These are phyloP conservation scores for Cecropterus lyciades DNA, from an alignment of 1,140 invertebrate genomes.

Conservation along the genomic window DNA sequence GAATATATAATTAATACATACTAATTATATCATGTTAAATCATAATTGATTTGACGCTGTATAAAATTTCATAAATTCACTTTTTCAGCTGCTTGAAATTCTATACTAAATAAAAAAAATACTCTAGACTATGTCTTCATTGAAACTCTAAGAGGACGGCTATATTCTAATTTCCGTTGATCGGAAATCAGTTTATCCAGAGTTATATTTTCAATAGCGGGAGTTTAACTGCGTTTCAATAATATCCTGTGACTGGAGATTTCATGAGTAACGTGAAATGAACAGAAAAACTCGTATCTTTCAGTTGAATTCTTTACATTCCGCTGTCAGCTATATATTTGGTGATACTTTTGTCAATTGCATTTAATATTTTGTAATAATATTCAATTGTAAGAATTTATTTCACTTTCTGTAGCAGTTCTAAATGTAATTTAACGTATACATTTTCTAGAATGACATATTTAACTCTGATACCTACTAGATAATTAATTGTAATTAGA, in stretches of 20 bases:
- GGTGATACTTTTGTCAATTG: neutral
- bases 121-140: constrained; percentile 30
- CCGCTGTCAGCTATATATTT: neutral
- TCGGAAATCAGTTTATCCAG: constrained; percentile 3
- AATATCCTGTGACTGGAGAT: too few relatives aligned
- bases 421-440: too few relatives aligned
- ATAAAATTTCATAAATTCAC: constrained; percentile 13
- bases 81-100: constrained; percentile 3
- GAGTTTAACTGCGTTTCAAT: too few relatives aligned
- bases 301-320: neutral
- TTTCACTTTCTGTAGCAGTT: too few relatives aligned
- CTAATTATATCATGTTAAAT: neutral
- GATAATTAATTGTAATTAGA: too few relatives aligned
- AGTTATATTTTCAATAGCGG: neutral
- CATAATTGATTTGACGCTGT: constrained; percentile 2
- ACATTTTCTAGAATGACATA: too few relatives aligned
- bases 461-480: too few relatives aligned
- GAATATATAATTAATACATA: too few relatives aligned
- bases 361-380: neutral
- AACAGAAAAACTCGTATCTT: neutral
- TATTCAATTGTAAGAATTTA: neutral
- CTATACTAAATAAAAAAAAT: constrained; percentile 37
- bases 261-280: neutral
- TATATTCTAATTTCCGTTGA: constrained; percentile 36
- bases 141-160: constrained; percentile 21